Evolutionary conservation across 2,113 vertebrate species (phyloP), one percentile per base, ranked within the genome.

Genomic region (Oryzias curvinotus): DNA sequence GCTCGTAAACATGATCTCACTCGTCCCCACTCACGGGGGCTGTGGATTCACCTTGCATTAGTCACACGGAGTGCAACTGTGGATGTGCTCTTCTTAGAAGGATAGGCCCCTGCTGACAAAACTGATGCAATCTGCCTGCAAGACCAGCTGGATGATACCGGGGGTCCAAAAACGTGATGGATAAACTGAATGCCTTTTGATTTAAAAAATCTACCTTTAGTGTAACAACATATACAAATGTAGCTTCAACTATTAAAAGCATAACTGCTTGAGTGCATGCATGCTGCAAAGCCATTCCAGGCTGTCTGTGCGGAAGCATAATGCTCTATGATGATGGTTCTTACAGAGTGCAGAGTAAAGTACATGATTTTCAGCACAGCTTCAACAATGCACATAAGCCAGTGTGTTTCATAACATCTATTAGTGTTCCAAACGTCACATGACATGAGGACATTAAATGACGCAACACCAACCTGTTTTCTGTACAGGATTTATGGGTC

Each of bases 91-190:
- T 26, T 41, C 17, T 10, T 52, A 42, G 50, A 51, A 17, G 44
- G 12, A 25, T 4, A 0, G 56, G 55, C 52, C 45, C 4, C n/a
- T 19, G 62, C 30, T 42, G 62, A 65, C 5, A 0, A 55, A 69
- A 68, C 84, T 91, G 87, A 91, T 83, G 89, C 84, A 90, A 88
- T 82, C 68, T 69, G 57, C 77, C 36, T 82, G 88, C 66, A 90
- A 89, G 77, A 77, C 58, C 78, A 62, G 57, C 72, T 56, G 54
- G 19, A 10, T 6, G 18, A 36, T 21, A 41, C 16, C 18, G 42
- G 23, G 60, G 65, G 66, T 55, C n/a, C 14, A 16, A 30, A 52
- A 51, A 10, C 23, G 61, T 45, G 65, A 65, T 73, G 57, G 46
- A 48, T 55, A 4, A 1, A 64, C 59, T 6, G 16, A 65, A 71